Base-by-base conservation (phyloP, 2,797 vertebrate species). In the Hypotaenidia okinawae region DNA sequence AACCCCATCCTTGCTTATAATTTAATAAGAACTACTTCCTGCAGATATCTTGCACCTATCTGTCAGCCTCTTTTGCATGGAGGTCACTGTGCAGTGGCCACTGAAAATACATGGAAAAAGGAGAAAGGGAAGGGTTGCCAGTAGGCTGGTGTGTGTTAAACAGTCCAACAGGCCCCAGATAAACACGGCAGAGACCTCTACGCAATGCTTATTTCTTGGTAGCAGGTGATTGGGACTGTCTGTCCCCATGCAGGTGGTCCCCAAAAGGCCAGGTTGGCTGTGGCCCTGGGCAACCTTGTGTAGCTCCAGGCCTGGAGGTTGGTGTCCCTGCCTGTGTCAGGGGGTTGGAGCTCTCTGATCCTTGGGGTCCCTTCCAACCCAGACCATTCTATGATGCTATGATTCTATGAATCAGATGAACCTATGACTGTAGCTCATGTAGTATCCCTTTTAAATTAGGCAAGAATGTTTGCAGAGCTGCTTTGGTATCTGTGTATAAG, bases 51-150 rank as follows among this genome's bases (percentile, higher is more conserved):
- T 89, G 72, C 14, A 28, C 8, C 10, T n/a, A 7, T 6, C 16
- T 51, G 19, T 25, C 62, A 35, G 0, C 7, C 9, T 62, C 22
- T 33, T 37, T 13, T n/a, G 9, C 7, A 5, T 4, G 6, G 47
- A 76, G 33, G 11, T 85, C 15, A 12, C 49, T 15, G 2, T 7
- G 14, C 21, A 15, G 10, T 11, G 24, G 19, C 14, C 57, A 43
- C 25, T 27, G 54, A 75, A 91, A 85, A 49, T 7, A 54, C 0
- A 0, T 10, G 35, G 73, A 45, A 88, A 81, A 49, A 61, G 0
- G 1, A 57, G 28, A 59, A 52, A 77, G 5, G n/a, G 43, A 66
- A 37, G 28, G 9, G 15, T 2, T 81, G 11, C 22, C 25, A 51
- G 45, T 9, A 76, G 25, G 13, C 16, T 30, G 24, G 6, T 51